Percentiles rank a stretch among this genome's conserved stretches.
Conservation (phyloP, 2,888 invertebrate species). For the Torymus texanus region DNA sequence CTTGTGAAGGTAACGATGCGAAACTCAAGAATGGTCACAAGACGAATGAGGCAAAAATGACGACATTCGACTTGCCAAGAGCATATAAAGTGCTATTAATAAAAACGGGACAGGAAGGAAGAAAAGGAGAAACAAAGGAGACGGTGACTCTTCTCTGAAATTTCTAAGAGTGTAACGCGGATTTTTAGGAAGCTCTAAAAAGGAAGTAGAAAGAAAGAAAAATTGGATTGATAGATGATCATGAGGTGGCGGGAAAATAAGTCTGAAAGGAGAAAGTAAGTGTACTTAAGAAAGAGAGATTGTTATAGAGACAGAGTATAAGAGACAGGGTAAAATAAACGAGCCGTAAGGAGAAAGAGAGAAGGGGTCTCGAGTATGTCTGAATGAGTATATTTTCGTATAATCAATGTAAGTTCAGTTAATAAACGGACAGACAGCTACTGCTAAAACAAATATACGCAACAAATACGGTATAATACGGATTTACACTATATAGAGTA, state of each 20-base stretch:
- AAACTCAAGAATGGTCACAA: constrained; percentile 12
- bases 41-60: constrained; percentile 28
- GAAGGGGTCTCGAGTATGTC: constrained; percentile 32
- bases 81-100: constrained; percentile 14
- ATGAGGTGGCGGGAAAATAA: not conserved
- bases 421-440: constrained; percentile 68
- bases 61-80: not conserved
- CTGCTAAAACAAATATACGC: constrained; percentile 67
- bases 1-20: constrained; percentile 6
- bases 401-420: constrained; percentile 55
- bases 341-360: not conserved
- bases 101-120: constrained; percentile 43
- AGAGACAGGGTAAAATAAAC: too few relatives aligned
- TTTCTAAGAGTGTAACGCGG: too few relatives aligned
- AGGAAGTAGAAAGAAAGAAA: not conserved
- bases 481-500: constrained; percentile 61
- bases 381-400: constrained; percentile 57
- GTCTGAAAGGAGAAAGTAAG: not conserved
- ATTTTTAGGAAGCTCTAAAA: too few relatives aligned
- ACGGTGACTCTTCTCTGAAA: too few relatives aligned
- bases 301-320: too few relatives aligned
- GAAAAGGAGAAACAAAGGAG: not conserved
- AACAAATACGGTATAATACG: constrained; percentile 61
- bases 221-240: not conserved
- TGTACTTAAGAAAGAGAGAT: not conserved